These are phyloP conservation scores for Halcyon malimbica DNA, from an alignment of 2,113 vertebrate species.

Conservation along the genomic window DNA sequence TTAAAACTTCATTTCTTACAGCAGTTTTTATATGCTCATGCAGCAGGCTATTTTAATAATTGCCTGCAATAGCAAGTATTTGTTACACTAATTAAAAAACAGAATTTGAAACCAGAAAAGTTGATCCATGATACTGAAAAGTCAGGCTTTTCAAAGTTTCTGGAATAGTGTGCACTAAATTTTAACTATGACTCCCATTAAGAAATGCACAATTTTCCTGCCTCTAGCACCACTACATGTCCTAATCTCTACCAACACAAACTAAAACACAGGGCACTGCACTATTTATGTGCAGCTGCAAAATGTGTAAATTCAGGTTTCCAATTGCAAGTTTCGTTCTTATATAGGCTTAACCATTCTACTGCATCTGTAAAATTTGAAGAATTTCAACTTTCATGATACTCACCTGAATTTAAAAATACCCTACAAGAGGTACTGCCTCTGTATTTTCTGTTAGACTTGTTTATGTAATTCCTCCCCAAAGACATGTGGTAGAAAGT, in stretches of 20 bases:
- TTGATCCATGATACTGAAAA: not conserved
- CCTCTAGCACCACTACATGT: not conserved
- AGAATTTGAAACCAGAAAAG: not conserved
- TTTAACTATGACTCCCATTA: not conserved
- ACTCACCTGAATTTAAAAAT: not conserved
- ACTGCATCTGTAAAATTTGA: not conserved
- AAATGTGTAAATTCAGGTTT: not conserved
- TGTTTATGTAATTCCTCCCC: not conserved
- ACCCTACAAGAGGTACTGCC: not conserved
- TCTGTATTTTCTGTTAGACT: not conserved
- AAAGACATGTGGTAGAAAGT: not conserved
- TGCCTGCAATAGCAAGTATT: not conserved
- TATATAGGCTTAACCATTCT: not conserved
- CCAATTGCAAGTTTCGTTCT: not conserved
- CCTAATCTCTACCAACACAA: not conserved
- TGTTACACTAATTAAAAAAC: not conserved
- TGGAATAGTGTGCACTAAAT: not conserved
- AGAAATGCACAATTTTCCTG: not conserved
- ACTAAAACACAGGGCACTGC: not conserved
- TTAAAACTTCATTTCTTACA: not conserved
- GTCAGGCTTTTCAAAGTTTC: not conserved
- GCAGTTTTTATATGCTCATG: not conserved
- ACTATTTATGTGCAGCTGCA: not conserved
- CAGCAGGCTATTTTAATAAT: not conserved
- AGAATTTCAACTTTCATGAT: not conserved